Conservation (phyloP, 2,113 vertebrate genomes). For the Phalacrocorax carbo region DNA sequence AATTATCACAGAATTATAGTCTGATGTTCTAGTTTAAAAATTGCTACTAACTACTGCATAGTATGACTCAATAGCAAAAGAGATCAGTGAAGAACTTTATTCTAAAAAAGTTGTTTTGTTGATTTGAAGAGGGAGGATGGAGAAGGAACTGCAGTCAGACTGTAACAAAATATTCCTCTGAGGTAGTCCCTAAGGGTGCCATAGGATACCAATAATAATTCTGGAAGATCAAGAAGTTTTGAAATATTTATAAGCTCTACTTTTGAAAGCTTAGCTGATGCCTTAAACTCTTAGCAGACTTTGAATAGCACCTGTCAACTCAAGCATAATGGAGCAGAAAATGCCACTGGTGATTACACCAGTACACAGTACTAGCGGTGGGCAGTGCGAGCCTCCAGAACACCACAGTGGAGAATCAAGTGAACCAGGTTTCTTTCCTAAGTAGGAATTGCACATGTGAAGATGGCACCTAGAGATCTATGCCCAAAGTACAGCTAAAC, state of each 20-base stretch:
- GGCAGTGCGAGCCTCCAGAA: not conserved
- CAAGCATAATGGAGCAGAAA: not conserved
- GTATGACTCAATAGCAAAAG: not conserved
- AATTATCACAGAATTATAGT: not conserved
- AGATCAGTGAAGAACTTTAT: not conserved
- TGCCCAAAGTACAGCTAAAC: not conserved
- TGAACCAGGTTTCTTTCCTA: not conserved
- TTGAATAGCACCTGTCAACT: not conserved
- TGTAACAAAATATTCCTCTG: not conserved
- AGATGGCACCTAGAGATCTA: not conserved
- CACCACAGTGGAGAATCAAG: not conserved
- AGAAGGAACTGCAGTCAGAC: not conserved
- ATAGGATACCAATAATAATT: not conserved
- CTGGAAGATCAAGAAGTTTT: not conserved
- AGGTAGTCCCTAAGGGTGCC: not conserved
- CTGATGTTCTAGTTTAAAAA: not conserved
- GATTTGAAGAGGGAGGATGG: not conserved
- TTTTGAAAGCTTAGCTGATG: not conserved
- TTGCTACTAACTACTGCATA: not conserved
- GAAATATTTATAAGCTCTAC: not conserved
- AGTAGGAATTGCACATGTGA: not conserved
- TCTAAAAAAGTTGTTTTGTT: not conserved
- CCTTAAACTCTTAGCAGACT: not conserved
- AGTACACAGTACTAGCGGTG: fast-evolving
- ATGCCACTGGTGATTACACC: not conserved